Evolutionary conservation across 2,797 vertebrate genomes (phyloP).

Genomic region (Lepus oiostolus): DNA sequence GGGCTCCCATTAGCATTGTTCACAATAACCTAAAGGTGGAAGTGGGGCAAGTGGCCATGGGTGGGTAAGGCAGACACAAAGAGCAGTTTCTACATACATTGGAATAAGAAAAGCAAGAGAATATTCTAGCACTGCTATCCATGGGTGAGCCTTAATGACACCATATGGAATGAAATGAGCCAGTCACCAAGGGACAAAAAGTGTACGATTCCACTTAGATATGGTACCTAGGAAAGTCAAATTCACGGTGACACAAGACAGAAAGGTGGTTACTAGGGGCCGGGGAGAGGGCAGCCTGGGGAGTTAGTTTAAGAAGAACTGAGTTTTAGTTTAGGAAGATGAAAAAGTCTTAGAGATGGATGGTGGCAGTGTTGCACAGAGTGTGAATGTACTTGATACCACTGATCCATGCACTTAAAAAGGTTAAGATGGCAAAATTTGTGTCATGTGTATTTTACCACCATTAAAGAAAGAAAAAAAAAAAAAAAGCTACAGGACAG

Average conservation of each 20-base stretch:
- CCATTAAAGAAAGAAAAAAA: not conserved
- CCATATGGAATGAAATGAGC: not conserved
- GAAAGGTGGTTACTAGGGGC: not conserved
- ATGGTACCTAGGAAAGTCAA: not conserved
- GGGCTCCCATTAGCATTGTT: not conserved
- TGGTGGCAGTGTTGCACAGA: fast-evolving
- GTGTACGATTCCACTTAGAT: not conserved
- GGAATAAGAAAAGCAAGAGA: not conserved
- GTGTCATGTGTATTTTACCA: not conserved
- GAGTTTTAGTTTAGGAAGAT: not conserved
- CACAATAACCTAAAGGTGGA: not conserved
- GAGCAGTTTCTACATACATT: too few relatives aligned
- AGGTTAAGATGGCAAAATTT: not conserved
- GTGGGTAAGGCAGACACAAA: not conserved
- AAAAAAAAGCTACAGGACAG: not conserved
- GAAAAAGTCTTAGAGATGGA: not conserved
- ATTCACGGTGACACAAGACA: not conserved
- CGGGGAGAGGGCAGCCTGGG: fast-evolving
- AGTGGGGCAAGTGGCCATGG: not conserved
- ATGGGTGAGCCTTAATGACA: not conserved
- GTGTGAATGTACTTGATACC: not conserved
- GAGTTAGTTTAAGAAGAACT: not conserved
- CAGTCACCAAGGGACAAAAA: not conserved
- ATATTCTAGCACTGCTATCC: not conserved
- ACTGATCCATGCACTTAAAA: not conserved